Percentiles rank a stretch among this genome's conserved stretches.
These are phyloP conservation scores for Drosophila subobscura DNA, from an alignment of 1,140 invertebrate species.

Conservation along the genomic window DNA sequence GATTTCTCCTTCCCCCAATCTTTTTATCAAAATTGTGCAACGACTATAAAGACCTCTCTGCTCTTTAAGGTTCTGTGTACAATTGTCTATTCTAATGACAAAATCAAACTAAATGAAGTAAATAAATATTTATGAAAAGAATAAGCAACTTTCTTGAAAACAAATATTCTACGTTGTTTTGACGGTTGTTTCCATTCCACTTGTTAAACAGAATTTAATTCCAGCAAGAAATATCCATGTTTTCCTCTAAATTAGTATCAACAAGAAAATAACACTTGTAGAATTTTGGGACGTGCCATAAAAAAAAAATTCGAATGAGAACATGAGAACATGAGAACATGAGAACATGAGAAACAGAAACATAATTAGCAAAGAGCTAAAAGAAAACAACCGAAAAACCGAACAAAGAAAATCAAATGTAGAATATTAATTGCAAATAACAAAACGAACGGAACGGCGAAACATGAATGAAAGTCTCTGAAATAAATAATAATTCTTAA, in stretches of 20 bases:
- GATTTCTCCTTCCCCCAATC: constrained; percentile 12
- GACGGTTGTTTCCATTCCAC: not conserved
- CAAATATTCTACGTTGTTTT: constrained; percentile 15
- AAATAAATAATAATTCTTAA: constrained; percentile 72
- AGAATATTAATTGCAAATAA: constrained; percentile 29
- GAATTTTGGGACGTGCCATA: constrained; percentile 15
- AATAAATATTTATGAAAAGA: constrained; percentile 40
- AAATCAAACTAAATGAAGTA: constrained; percentile 29
- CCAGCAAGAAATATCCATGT: constrained; percentile 17
- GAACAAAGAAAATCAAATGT: constrained; percentile 24
- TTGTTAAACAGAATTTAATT: constrained; percentile 33
- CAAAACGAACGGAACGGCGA: constrained; percentile 38
- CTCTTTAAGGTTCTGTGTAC: not conserved
- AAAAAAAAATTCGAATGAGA: constrained; percentile 11
- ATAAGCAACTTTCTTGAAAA: constrained; percentile 18
- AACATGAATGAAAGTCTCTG: constrained; percentile 76
- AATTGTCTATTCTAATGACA: constrained; percentile 13
- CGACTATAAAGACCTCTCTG: not conserved
- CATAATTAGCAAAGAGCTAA: constrained; percentile 31
- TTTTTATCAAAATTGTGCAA: constrained; percentile 16
- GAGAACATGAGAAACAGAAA: constrained; percentile 46
- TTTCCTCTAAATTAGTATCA: constrained; percentile 21
- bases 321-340: constrained; percentile 19
- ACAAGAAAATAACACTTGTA: constrained; percentile 34
- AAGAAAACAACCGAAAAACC: constrained; percentile 30